A percentile compares a stretch with the other conserved stretches of the same genome.
phyloP scores from a whole-genome alignment of 2,113 vertebrate genomes.

The Meriones unguiculatus region DNA sequence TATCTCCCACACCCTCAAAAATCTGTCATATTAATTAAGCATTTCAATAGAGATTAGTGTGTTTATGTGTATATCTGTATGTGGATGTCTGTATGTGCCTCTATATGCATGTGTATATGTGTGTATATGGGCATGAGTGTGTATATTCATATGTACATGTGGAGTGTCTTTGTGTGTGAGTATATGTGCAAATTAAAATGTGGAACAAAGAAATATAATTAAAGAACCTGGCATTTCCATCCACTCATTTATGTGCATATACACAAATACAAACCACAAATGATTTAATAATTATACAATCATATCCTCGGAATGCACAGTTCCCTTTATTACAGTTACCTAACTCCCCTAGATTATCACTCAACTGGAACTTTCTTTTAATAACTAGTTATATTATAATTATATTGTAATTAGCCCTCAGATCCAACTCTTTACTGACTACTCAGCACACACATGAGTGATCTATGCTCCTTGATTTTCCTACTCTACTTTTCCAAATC shows the following conservation, averaged over 20 bases:
- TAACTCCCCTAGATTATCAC: neutral
- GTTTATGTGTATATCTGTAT: neutral
- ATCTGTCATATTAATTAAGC: slow-evolving; percentile 22
- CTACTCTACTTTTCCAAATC: neutral
- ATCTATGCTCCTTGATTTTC: neutral
- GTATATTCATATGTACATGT: neutral
- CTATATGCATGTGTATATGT: neutral
- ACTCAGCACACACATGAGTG: neutral
- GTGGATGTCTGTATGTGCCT: neutral
- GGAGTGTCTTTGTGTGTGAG: no score
- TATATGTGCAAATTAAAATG: neutral
- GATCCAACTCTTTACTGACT: neutral
- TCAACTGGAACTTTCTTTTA: neutral
- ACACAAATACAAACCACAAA: slow-evolving; percentile 6
- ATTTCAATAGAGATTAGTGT: neutral
- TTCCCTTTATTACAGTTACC: neutral
- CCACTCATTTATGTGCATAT: neutral
- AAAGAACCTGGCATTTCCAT: neutral
- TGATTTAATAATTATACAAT: slow-evolving; percentile 2
- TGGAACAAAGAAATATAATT: slow-evolving; percentile 36
- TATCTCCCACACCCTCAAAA: neutral
- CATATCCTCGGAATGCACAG: neutral
- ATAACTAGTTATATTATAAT: neutral
- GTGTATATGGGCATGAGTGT: neutral
- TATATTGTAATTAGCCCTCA: neutral